These are phyloP conservation scores for Pimpla rufipes DNA, from an alignment of 2,888 invertebrate species.

Conservation along the genomic window DNA sequence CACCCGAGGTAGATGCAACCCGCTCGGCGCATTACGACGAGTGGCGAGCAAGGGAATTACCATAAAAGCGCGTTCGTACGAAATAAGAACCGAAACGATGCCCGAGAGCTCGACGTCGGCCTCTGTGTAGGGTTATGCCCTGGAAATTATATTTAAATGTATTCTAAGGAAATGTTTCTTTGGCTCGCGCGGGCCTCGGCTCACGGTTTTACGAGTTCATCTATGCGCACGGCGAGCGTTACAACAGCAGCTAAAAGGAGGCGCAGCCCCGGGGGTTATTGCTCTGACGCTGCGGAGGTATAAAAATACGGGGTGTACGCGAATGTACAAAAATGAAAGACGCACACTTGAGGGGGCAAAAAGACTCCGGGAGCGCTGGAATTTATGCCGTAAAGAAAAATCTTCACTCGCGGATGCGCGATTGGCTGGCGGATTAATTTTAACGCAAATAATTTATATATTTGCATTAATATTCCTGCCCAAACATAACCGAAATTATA, in stretches of 20 bases:
- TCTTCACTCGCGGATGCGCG: conserved; percentile 49
- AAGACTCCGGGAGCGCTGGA: conserved; percentile 51
- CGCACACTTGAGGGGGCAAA: background rate
- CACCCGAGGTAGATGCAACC: conserved; percentile 33
- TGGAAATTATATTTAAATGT: conserved; percentile 78
- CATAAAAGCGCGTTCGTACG: conserved; percentile 73
- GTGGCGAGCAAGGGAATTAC: conserved; percentile 68
- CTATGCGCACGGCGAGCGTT: conserved; percentile 50
- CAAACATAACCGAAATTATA: background rate
- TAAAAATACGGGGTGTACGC: conserved; percentile 15
- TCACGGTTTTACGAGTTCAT: conserved; percentile 76
- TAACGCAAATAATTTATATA: conserved; percentile 20
- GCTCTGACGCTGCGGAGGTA: background rate
- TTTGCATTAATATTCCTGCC: background rate
- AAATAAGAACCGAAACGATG: conserved; percentile 61
- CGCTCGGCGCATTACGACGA: conserved; percentile 47
- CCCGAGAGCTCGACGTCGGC: conserved; percentile 12
- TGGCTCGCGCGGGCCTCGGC: conserved; percentile 49
- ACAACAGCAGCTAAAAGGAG: conserved; percentile 37
- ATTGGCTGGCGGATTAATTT: conserved; percentile 43
- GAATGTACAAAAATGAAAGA: conserved; percentile 50
- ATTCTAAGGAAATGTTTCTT: conserved; percentile 73
- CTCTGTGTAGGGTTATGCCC: conserved; percentile 45
- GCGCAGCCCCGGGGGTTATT: conserved; percentile 42
- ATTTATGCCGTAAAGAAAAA: conserved; percentile 64